Conservation (phyloP, 2,888 invertebrate species). For the Caradrina clavipalpis region DNA sequence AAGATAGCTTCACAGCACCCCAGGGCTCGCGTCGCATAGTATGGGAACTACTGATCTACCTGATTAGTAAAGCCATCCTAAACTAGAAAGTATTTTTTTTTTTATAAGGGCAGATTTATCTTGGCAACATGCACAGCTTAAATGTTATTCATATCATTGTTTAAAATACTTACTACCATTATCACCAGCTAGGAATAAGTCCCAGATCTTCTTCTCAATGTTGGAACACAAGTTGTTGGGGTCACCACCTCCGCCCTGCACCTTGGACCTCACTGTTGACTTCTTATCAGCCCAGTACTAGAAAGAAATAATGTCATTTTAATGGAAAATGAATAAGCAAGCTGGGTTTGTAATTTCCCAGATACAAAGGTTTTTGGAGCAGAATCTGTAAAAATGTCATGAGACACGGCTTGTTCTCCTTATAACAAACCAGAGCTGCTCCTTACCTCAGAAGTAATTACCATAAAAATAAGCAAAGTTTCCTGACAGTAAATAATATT, state of each 20-base stretch:
- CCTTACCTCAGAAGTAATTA: not conserved
- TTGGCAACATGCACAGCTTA: not conserved
- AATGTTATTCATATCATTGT: not conserved
- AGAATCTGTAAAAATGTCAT: not conserved
- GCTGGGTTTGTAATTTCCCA: too few relatives aligned
- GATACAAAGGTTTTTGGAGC: too few relatives aligned
- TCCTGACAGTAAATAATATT: too few relatives aligned
- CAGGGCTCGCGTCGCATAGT: too few relatives aligned
- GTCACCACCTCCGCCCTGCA: conserved; percentile 79
- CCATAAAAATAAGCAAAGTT: conserved; percentile 4
- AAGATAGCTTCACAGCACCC: too few relatives aligned
- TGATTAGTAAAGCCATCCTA: too few relatives aligned
- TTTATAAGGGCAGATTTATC: too few relatives aligned
- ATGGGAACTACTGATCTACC: too few relatives aligned
- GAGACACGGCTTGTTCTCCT: not conserved
- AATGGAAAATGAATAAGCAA: not conserved
- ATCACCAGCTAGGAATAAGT: conserved; percentile 79
- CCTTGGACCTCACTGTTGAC: conserved; percentile 85
- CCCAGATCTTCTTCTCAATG: conserved; percentile 87
- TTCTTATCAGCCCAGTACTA: conserved; percentile 89
- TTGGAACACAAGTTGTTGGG: conserved; percentile 82
- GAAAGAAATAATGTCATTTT: conserved; percentile 51
- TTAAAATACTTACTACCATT: conserved; percentile 66
- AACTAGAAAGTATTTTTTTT: too few relatives aligned
- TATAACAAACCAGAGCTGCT: too few relatives aligned